Conservation (phyloP, 2,888 invertebrate species). For the Rhingia campestris region DNA sequence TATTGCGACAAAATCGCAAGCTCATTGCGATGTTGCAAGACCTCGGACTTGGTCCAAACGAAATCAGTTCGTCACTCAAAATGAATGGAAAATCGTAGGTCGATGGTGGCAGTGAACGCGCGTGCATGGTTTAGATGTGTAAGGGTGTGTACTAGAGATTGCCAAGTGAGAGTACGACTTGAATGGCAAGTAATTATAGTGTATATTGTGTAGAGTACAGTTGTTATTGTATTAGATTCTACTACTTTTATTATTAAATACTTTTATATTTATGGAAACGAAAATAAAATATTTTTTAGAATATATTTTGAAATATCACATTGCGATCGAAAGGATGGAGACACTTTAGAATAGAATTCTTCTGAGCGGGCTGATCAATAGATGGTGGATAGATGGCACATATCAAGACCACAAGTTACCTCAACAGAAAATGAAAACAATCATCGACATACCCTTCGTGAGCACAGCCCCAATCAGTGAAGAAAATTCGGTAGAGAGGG, state of each 20-base stretch:
- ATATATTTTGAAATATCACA: too few relatives aligned
- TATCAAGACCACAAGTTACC: too few relatives aligned
- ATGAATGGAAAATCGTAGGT: conserved; percentile 51
- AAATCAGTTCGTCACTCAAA: conserved; percentile 55
- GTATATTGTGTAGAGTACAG: conserved; percentile 7
- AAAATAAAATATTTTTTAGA: conserved; percentile 9
- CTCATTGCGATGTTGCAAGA: conserved; percentile 78
- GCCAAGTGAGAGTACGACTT: conserved; percentile 3
- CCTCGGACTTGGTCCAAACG: conserved; percentile 73
- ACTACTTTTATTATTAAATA: conserved; percentile 11
- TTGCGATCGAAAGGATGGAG: too few relatives aligned
- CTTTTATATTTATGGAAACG: conserved; percentile 44
- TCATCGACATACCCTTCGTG: too few relatives aligned
- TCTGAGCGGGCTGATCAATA: not conserved
- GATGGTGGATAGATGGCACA: too few relatives aligned
- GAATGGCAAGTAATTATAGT: conserved; percentile 18
- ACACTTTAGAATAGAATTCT: not conserved
- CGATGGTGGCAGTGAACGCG: too few relatives aligned
- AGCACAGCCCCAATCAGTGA: too few relatives aligned
- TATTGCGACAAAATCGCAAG: conserved; percentile 80
- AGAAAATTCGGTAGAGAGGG: too few relatives aligned
- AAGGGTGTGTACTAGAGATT: not conserved
- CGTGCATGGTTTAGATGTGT: not conserved
- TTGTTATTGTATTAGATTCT: conserved; percentile 19
- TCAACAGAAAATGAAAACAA: too few relatives aligned